phyloP scores from a whole-genome alignment of 2,797 vertebrate genomes.

The Enteromius argenteus region DNA sequence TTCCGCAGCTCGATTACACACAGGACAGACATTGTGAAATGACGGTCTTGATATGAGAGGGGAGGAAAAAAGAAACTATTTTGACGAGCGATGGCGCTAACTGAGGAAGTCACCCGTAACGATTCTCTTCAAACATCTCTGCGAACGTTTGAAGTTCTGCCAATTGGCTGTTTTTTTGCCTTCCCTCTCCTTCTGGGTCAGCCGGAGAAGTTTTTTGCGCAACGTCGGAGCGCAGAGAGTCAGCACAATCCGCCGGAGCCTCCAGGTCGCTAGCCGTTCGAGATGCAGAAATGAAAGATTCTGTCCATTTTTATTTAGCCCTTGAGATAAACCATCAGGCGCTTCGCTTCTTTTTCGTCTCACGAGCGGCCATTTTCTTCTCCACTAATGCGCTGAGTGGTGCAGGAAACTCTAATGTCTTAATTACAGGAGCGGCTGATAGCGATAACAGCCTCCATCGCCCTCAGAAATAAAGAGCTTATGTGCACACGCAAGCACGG shows the following conservation, averaged over 20 bases:
- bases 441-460: slow-evolving; percentile 46
- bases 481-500: slow-evolving; percentile 4
- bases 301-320: slow-evolving; percentile 69
- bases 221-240: slow-evolving; percentile 49
- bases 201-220: slow-evolving; percentile 54
- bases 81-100: not conserved
- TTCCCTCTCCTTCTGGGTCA: slow-evolving; percentile 56
- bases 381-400: slow-evolving; percentile 66
- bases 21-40: slow-evolving; percentile 2
- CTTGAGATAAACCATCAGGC: slow-evolving; percentile 71
- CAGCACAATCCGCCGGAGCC: slow-evolving; percentile 31
- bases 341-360: slow-evolving; percentile 38
- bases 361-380: slow-evolving; percentile 60
- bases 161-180: slow-evolving; percentile 2
- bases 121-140: slow-evolving; percentile 19
- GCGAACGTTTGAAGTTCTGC: slow-evolving; percentile 61
- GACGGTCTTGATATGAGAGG: not conserved
- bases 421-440: slow-evolving; percentile 70
- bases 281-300: slow-evolving; percentile 58
- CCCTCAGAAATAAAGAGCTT: slow-evolving; percentile 48
- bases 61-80: not conserved
- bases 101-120: slow-evolving; percentile 8
- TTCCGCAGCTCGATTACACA: slow-evolving; percentile 15
- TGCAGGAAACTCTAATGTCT: slow-evolving; percentile 69
- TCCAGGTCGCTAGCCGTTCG: slow-evolving; percentile 4